Base-by-base conservation (phyloP, 1,140 invertebrate genomes). In the Andrena cerasifolii region DNA sequence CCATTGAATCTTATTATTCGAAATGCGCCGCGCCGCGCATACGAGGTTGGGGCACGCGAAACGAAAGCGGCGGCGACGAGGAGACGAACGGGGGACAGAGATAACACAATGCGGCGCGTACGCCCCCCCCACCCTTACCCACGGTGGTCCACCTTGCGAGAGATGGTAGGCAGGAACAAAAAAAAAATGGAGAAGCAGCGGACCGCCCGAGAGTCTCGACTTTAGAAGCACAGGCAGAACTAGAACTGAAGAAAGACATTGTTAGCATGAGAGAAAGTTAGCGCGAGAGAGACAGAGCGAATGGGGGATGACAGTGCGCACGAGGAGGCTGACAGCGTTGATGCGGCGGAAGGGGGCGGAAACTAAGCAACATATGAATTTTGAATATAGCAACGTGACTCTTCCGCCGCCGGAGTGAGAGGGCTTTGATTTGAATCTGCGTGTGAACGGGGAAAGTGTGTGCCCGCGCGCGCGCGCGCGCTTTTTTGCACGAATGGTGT, bases 1-100 rank as follows among this genome's bases (percentile, higher is more conserved):
- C 89, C 89, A 90, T 90, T 90, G 88, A 89, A 89, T 89, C 87
- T 89, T 90, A 87, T 40, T 40, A 40, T 90, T 90, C 85, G 82
- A 87, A 87, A 77, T 77, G 85, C 62, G 78, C 68, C 83, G 79
- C 76, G 78, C 58, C 70, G 79, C 58, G 51, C 49, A 47, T 78
- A 65, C 63, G 68, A 77, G 61, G 80, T 76, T 40, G 10, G 10
- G 4, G 10, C 10, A 78, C 81, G 81, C 74, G 62, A 78, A 80
- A 8, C 21, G 49, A 56, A 36, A 33, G 21, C 51, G 54, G 79
- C 18, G 61, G 63, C 2, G 31, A 6, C 43, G 53, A 58, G 70
- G 54, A 49, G 18, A 21, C n/a, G 7, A 24, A 71, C 16, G 16
- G 31, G 10, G 43, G 67, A 47, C 33, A 24, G 33, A 56, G 49